A percentile compares a stretch with the other conserved stretches of the same genome.
Conservation (phyloP, 2,113 vertebrate species). For the Plecturocebus donacophilus region DNA sequence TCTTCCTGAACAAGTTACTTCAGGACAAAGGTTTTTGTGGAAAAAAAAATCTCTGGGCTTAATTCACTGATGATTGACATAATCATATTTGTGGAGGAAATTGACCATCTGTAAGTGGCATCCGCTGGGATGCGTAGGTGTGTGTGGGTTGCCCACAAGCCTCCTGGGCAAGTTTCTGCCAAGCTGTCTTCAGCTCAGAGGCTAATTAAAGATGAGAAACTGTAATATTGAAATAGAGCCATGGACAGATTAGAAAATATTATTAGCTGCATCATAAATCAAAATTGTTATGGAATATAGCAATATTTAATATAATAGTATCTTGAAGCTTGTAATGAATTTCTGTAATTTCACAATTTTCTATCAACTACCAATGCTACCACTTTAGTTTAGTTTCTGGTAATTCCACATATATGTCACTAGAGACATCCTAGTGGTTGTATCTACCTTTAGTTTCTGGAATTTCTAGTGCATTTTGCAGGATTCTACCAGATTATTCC, state of each 20-base stretch:
- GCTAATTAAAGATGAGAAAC: constrained; percentile 59
- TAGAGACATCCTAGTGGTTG: not conserved
- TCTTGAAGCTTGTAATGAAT: not conserved
- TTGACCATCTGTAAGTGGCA: constrained; percentile 64
- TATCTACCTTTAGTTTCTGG: not conserved
- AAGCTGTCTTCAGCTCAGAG: constrained; percentile 42
- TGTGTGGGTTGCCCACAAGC: constrained; percentile 43
- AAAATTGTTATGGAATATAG: constrained; percentile 4
- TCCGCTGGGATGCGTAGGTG: not conserved
- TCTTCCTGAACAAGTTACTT: constrained; percentile 56
- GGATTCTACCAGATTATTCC: not conserved
- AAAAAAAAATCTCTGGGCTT: constrained; percentile 46
- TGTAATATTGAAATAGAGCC: constrained; percentile 26
- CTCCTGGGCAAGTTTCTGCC: constrained; percentile 54
- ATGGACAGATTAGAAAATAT: constrained; percentile 38
- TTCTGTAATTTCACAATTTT: not conserved
- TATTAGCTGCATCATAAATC: constrained; percentile 19
- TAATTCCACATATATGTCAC: not conserved
- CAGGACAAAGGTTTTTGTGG: constrained; percentile 65
- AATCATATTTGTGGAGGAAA: constrained; percentile 48
- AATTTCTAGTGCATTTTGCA: not conserved
- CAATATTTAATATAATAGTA: not conserved
- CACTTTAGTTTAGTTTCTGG: not conserved
- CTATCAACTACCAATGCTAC: not conserved
- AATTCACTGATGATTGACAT: constrained; percentile 55